These are phyloP conservation scores for Felis catus DNA, from an alignment of 2,113 vertebrate species.

Conservation along the genomic window F.catus_Fca126_mat1.0 CM031415.1:180662001-180662500, in stretches of 20 bases:
- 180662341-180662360: not conserved
- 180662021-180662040: not conserved
- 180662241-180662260: not conserved
- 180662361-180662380: not conserved
- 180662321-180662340: not conserved
- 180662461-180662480: not conserved
- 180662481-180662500: not conserved
- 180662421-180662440: not conserved
- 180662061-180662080: not conserved
- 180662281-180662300: not conserved
- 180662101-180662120: not conserved
- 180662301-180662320: not conserved
- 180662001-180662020: not conserved
- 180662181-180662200: not conserved
- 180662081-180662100: not conserved
- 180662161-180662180: not conserved
- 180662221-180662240: not conserved
- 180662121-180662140: not conserved
- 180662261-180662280: not conserved
- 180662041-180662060: not conserved
- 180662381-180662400: too few relatives aligned
- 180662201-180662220: not conserved
- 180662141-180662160: not conserved
- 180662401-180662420: not conserved
- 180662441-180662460: not conserved